A percentile compares a stretch with the other conserved stretches of the same genome.
Conservation (phyloP, 1,140 invertebrate genomes). For the Plectrocnemia conspersa region DNA sequence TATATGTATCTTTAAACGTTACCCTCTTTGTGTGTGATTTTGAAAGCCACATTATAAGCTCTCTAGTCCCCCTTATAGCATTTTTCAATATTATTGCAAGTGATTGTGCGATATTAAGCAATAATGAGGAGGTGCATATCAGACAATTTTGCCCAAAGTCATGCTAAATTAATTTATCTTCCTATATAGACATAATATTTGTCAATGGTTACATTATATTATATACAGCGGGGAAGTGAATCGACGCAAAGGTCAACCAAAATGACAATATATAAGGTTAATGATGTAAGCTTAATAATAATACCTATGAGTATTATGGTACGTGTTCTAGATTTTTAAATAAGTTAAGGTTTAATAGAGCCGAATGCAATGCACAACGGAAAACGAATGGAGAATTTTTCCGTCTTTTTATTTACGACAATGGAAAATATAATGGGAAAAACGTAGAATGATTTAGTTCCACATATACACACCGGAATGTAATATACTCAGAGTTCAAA, state of each 20-base stretch:
- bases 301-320: background rate
- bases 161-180: conserved; percentile 31
- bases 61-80: conserved; percentile 7
- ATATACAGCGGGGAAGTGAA: conserved; percentile 18
- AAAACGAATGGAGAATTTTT: conserved; percentile 30
- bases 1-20: no score
- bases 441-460: conserved; percentile 35
- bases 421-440: conserved; percentile 37
- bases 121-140: background rate
- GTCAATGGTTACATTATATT: conserved; percentile 10
- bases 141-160: conserved; percentile 26
- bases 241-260: conserved; percentile 29
- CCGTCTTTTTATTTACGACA: conserved; percentile 36
- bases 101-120: conserved; percentile 30
- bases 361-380: background rate
- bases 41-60: conserved; percentile 19
- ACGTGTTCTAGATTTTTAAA: background rate
- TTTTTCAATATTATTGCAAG: conserved; percentile 33
- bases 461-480: conserved; percentile 22
- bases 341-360: background rate
- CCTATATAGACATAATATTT: conserved; percentile 10
- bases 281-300: conserved; percentile 16
- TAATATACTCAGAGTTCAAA: conserved; percentile 29
- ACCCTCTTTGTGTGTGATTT: no score
- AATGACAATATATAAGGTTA: conserved; percentile 31